Conservation (phyloP, 2,888 invertebrate genomes). For the Lymantria dispar region DNA sequence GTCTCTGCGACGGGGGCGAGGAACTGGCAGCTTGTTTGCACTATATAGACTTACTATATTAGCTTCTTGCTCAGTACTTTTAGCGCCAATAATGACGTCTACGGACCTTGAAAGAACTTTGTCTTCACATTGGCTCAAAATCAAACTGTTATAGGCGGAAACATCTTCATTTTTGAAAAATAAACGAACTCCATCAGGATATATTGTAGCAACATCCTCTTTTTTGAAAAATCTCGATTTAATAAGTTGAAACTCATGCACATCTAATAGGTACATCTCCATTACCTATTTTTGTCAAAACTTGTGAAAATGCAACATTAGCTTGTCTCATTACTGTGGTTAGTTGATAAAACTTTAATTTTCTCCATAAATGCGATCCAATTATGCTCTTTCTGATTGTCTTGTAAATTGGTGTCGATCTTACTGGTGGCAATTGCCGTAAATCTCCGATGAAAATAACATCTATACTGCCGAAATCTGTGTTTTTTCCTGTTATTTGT, state of each 20-base stretch:
- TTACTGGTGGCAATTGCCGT: constrained; percentile 17
- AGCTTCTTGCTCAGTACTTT: constrained; percentile 14
- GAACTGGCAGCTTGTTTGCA: no score
- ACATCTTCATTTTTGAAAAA: constrained; percentile 17
- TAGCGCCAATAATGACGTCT: constrained; percentile 14
- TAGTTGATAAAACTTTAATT: constrained; percentile 1
- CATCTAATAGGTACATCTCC: background rate
- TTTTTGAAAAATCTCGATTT: constrained; percentile 11
- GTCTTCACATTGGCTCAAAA: background rate
- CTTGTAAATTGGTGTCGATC: background rate
- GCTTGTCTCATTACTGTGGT: constrained; percentile 6
- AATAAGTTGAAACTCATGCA: constrained; percentile 3
- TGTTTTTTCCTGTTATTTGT: constrained; percentile 42
- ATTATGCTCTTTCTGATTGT: background rate
- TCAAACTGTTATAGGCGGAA: constrained; percentile 13
- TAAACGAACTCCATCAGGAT: constrained; percentile 23
- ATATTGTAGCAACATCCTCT: constrained; percentile 12
- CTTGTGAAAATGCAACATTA: constrained; percentile 3
- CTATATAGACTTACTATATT: no score
- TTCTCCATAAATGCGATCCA: background rate
- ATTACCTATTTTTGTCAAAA: constrained; percentile 8
- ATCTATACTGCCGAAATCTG: constrained; percentile 24
- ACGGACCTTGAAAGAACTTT: background rate
- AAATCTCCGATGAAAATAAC: constrained; percentile 33
- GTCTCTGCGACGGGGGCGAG: constrained; percentile 15